Conservation (phyloP, 2,797 vertebrate genomes). For the Gymnocypris eckloni region DNA sequence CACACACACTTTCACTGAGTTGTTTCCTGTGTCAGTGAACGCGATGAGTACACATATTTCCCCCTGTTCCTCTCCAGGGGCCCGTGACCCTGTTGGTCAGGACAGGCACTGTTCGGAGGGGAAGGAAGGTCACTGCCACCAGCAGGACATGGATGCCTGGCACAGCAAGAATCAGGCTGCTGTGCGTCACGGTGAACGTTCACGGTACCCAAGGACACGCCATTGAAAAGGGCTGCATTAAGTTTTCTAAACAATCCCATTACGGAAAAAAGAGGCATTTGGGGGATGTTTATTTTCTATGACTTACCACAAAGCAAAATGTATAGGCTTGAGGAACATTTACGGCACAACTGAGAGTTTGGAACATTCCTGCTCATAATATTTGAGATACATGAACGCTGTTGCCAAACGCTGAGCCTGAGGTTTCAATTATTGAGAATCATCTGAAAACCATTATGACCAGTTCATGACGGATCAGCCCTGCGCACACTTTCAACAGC, state of each 20-base stretch:
- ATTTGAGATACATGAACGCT: constrained; percentile 41
- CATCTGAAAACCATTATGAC: constrained; percentile 54
- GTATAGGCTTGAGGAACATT: constrained; percentile 15
- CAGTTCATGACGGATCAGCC: neutral
- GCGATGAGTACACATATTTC: constrained; percentile 26
- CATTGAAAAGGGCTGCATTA: neutral
- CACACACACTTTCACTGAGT: neutral
- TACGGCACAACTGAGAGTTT: constrained; percentile 18
- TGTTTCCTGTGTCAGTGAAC: constrained; percentile 58
- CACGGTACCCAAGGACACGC: constrained; percentile 19
- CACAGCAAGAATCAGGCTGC: constrained; percentile 4
- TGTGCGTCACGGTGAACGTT: constrained; percentile 31
- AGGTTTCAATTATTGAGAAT: constrained; percentile 46
- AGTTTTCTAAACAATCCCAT: constrained; percentile 16
- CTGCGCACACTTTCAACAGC: neutral
- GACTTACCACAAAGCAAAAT: constrained; percentile 2
- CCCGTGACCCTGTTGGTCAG: constrained; percentile 30
- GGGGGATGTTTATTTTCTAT: constrained; percentile 18
- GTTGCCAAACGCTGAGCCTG: constrained; percentile 14
- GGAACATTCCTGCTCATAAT: constrained; percentile 26
- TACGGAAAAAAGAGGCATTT: neutral
- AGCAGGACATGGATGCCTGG: constrained; percentile 23
- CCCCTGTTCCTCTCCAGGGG: constrained; percentile 34
- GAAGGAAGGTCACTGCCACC: constrained; percentile 41
- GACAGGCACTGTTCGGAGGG: neutral